Base-by-base conservation (phyloP, 2,797 vertebrate genomes). In the Artibeus jamaicensis region DNA sequence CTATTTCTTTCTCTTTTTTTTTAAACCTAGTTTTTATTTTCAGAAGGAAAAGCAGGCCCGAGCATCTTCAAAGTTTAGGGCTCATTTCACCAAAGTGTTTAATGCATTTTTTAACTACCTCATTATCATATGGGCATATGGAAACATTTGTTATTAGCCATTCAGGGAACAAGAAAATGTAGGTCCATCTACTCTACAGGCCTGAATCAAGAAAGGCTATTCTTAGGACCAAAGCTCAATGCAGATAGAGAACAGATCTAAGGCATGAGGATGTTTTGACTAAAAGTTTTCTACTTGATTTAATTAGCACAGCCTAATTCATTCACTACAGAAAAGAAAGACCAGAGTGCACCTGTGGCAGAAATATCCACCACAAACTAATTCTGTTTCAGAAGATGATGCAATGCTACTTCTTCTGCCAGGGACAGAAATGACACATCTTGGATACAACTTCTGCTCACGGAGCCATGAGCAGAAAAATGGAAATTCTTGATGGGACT, bases 31-130 rank as follows among this genome's bases (percentile, higher is more conserved):
- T 85, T 91, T 92, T 92, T 37, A 50, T 74, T 53, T 91, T 76
- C 57, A 86, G 32, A 15, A 91, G 74, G n/a, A 95, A 89, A 93
- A 93, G 22, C 39, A 91, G 53, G 24, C 65, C 87, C 48, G 14
- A 84, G 18, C 37, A 53, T 73, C 76, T 89, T 59, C 73, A 46
- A 81, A 71, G 19, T 89, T 82, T 67, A 22, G 57, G 44, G 26
- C 73, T 73, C 10, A 32, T 88, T 95, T 78, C 84, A 15, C 76
- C 71, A 76, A 19, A 19, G 14, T 94, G 39, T 42, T 44, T 62
- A 94, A 84, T 48, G 21, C 19, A 57, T 78, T 76, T 59, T 76
- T 37, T 68, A 86, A 82, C 53, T 32, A 67, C 10, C 37, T 74
- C 42, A 55, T 83, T 68, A 84, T 55, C 26, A 73, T 53, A 89